Base-by-base conservation (phyloP, 2,888 invertebrate genomes). In the Phortica okadai region DNA sequence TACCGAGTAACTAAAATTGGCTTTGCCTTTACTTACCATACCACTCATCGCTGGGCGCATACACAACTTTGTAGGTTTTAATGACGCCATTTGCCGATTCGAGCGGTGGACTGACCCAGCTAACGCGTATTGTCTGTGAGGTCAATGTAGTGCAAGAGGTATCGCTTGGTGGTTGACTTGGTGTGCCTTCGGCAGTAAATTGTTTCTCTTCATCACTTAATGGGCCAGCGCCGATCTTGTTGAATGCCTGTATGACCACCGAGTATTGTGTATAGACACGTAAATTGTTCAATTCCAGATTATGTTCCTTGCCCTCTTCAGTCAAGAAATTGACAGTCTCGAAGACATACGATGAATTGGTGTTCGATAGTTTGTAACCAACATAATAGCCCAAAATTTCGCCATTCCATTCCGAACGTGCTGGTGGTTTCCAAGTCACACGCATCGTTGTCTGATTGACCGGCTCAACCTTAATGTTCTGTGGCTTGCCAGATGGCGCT, bases 221-320 rank as follows among this genome's bases (percentile, higher is more conserved):
- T 0, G 98, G 98, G 45, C 98, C 98, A 1, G 97, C 95, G 14
- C 98, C 98, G 87, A 97, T 95, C 91, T 97, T 96, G 92, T 98
- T 99, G 91, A 97, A 98, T 0, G 97, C 97, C 92, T 98, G 98
- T 8, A 98, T 97, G 25, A 98, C 97, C 33, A 98, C 96, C n/a
- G 97, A 95, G 92, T 98, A 98, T 91, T 97, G 97, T 0, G 98
- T 98, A 92, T 98, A 98, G 0, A 97, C 98, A 89, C 96, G 96
- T 62, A 97, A 92, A 85, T 96, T 96, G 80, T 94, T 93, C 88
- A 97, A 95, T 89, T 96, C 96, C 84, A 97, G 92, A 86, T 95
- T 96, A 89, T 97, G 97, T 91, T 97, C 97, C 88, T 97, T 97
- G 90, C 96, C 96, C 90, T 97, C 97, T 93, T 97, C 97, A 89